phyloP scores from a whole-genome alignment of 2,888 invertebrate species.

The Sceliomorpha sp. region DNA sequence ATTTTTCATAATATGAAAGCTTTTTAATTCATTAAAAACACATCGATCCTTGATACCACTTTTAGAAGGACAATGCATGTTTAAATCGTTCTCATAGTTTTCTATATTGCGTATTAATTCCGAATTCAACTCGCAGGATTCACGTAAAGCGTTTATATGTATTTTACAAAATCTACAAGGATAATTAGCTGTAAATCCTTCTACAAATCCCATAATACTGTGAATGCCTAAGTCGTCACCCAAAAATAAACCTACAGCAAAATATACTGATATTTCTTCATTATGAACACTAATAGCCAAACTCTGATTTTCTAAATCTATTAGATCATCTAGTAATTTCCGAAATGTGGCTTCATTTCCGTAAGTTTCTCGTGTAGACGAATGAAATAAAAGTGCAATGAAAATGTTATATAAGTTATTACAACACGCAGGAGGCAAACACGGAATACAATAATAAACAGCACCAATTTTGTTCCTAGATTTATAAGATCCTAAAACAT shows the following conservation, averaged over 20 bases:
- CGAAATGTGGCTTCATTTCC: constrained; percentile 26
- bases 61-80: constrained; percentile 15
- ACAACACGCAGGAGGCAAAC: constrained; percentile 14
- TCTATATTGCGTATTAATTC: constrained; percentile 14
- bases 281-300: constrained; percentile 4
- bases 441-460: constrained; percentile 27
- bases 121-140: background rate
- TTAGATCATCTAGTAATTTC: constrained; percentile 17
- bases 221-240: constrained; percentile 55
- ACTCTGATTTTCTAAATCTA: constrained; percentile 18
- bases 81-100: constrained; percentile 42
- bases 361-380: constrained; percentile 8
- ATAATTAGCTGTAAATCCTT: constrained; percentile 46
- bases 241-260: constrained; percentile 33
- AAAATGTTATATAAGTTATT: constrained; percentile 24
- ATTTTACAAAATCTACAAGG: constrained; percentile 49
- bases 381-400: constrained; percentile 22
- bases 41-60: constrained; percentile 36
- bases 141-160: constrained; percentile 6
- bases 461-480: constrained; percentile 26
- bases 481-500: constrained; percentile 20
- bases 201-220: constrained; percentile 35
- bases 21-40: constrained; percentile 43
- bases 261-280: constrained; percentile 15
- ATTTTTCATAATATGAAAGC: constrained; percentile 48